Conservation (phyloP, 2,888 invertebrate species). For the Listrodromus nycthemerus region DNA sequence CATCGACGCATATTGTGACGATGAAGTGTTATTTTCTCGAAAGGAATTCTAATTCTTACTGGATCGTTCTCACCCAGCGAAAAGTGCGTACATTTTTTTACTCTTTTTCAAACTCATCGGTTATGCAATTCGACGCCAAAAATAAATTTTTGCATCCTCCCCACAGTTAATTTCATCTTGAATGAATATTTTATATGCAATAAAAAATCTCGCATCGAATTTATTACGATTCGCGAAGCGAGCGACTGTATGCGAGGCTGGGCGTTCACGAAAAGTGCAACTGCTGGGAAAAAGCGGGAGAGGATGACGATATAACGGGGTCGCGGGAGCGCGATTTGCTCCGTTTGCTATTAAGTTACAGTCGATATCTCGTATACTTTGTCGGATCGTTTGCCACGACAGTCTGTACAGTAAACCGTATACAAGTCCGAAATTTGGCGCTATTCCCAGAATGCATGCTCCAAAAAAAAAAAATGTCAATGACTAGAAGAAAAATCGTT, state of each 20-base stretch:
- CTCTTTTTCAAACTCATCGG: background rate
- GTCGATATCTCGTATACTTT: constrained; percentile 62
- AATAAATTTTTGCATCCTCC: constrained; percentile 2
- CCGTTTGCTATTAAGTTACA: constrained; percentile 64
- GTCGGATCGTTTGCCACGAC: constrained; percentile 36
- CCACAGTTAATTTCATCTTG: constrained; percentile 21
- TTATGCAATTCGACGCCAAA: background rate
- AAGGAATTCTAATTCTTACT: no score
- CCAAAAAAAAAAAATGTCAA: no score
- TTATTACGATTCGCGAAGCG: constrained; percentile 21
- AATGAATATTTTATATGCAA: constrained; percentile 24
- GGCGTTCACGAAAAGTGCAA: constrained; percentile 34
- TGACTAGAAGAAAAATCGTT: no score
- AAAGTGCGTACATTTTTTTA: background rate
- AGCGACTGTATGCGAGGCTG: constrained; percentile 3
- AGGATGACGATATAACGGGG: constrained; percentile 55
- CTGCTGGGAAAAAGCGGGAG: constrained; percentile 50
- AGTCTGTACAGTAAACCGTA: constrained; percentile 9
- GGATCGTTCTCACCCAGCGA: no score
- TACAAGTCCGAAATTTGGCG: constrained; percentile 55
- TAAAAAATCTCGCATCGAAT: background rate
- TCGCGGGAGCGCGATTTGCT: constrained; percentile 58
- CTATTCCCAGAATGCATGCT: constrained; percentile 41
- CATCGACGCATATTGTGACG: no score
- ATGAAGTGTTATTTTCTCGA: no score